Evolutionary conservation across 1,140 invertebrate species (phyloP).

Genomic region (Caenorhabditis remanei): DNA sequence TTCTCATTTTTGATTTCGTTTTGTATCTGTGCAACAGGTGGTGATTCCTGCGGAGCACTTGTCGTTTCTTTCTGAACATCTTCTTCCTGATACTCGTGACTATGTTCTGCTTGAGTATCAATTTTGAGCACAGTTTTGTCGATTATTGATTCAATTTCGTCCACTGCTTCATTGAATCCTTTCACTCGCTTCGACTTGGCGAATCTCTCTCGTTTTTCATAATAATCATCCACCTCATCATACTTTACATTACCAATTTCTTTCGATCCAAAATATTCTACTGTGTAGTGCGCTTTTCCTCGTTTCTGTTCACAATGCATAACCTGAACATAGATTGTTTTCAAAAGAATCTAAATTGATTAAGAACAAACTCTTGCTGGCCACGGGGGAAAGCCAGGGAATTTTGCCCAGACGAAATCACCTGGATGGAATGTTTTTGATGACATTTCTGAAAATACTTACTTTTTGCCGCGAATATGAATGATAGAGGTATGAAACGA

Average conservation of each 20-base stretch:
- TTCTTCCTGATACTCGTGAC: no score
- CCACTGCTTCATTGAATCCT: slow-evolving; percentile 15
- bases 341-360: background rate
- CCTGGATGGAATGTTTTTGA: slow-evolving; percentile 2
- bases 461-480: no score
- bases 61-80: no score
- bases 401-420: slow-evolving; percentile 30
- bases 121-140: background rate
- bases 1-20: no score
- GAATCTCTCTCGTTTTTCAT: slow-evolving; percentile 32
- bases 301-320: background rate
- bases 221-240: slow-evolving; percentile 34
- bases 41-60: no score
- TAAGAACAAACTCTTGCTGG: background rate
- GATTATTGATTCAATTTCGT: background rate
- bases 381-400: slow-evolving; percentile 27
- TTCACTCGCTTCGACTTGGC: slow-evolving; percentile 26
- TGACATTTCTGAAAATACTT: slow-evolving; percentile 23
- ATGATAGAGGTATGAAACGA: no score
- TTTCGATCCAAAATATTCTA: background rate
- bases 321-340: background rate
- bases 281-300: slow-evolving; percentile 25
- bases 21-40: no score
- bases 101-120: no score
- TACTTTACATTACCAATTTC: background rate